These are phyloP conservation scores for Papilio demoleus DNA, from an alignment of 2,888 invertebrate species.

Conservation along the genomic window DNA sequence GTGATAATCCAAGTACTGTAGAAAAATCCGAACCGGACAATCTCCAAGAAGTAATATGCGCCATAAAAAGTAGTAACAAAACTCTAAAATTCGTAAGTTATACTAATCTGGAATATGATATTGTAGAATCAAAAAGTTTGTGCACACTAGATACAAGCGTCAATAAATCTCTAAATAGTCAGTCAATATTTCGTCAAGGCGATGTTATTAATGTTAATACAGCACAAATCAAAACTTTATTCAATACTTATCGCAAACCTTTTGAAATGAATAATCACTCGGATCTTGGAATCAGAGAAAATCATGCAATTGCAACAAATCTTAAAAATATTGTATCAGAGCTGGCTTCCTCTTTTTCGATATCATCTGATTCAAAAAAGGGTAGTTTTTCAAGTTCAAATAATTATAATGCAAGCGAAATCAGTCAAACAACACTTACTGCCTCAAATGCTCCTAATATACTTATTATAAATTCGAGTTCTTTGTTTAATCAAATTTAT, in stretches of 20 bases:
- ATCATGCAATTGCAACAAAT: slow-evolving; percentile 4
- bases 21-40: slow-evolving; percentile 60
- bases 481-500: slow-evolving; percentile 43
- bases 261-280: neutral
- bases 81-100: neutral
- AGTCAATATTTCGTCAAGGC: slow-evolving; percentile 50
- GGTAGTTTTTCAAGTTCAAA: slow-evolving; percentile 30
- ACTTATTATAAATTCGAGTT: slow-evolving; percentile 49
- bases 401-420: slow-evolving; percentile 43
- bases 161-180: slow-evolving; percentile 7
- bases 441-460: slow-evolving; percentile 41
- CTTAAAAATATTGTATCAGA: slow-evolving; percentile 18
- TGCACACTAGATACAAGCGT: neutral
- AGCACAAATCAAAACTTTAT: slow-evolving; percentile 55
- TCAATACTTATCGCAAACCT: slow-evolving; percentile 28
- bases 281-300: slow-evolving; percentile 13
- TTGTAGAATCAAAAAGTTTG: neutral
- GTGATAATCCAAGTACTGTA: slow-evolving; percentile 51
- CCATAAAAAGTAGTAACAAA: neutral
- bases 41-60: slow-evolving; percentile 49
- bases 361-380: slow-evolving; percentile 24
- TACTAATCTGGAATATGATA: neutral
- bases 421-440: slow-evolving; percentile 45
- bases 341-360: slow-evolving; percentile 11
- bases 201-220: slow-evolving; percentile 60